Percentiles rank a stretch among this genome's conserved stretches.
Evolutionary conservation across 2,797 vertebrate genomes (phyloP).

Genomic region (Myotis vivesi): DNA sequence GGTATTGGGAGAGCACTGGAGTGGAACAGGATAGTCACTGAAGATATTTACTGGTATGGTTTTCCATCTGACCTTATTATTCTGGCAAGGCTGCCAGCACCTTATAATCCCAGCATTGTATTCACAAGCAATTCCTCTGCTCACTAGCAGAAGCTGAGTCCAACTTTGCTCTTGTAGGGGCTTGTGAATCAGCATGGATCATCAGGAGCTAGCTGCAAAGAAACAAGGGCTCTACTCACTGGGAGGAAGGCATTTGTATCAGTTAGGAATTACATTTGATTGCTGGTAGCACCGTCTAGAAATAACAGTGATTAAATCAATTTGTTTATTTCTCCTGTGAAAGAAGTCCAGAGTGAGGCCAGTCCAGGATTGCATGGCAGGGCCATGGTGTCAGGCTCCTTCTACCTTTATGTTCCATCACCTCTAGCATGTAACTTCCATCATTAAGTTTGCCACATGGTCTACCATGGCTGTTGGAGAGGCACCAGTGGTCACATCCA

Average conservation of each 20-base stretch:
- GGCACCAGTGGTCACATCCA: neutral
- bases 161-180: constrained; percentile 63
- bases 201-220: constrained; percentile 56
- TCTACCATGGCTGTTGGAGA: neutral
- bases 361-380: neutral
- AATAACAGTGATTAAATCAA: neutral
- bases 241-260: neutral
- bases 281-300: constrained; percentile 5
- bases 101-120: constrained; percentile 75
- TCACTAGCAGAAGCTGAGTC: constrained; percentile 69
- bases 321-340: neutral
- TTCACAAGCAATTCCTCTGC: constrained; percentile 65
- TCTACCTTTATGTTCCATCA: neutral
- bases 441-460: neutral
- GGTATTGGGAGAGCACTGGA: neutral
- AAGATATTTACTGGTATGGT: constrained; percentile 46
- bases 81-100: constrained; percentile 59
- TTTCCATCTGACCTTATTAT: constrained; percentile 74
- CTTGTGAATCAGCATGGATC: constrained; percentile 63
- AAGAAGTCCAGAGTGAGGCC: neutral
- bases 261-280: constrained; percentile 29
- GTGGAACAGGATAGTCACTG: constrained; percentile 14
- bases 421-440: neutral
- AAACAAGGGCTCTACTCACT: constrained; percentile 57
- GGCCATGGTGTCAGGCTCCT: neutral